These are phyloP conservation scores for Orthosia gracilis DNA, from an alignment of 2,888 invertebrate genomes.

Conservation along the genomic window DNA sequence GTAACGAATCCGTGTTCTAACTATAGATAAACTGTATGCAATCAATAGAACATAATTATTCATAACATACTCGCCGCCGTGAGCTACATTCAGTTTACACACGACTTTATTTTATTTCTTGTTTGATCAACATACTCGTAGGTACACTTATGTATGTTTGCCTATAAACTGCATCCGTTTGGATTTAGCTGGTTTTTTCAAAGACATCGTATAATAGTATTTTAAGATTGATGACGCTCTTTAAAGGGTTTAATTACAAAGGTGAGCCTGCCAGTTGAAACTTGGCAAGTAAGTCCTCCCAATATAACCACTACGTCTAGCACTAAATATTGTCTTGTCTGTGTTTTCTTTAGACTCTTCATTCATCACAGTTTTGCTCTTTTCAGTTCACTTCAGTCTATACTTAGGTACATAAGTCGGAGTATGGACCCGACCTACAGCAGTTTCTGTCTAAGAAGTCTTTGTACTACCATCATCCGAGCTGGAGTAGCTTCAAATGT, in stretches of 20 bases:
- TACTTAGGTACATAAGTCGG: too few species aligned
- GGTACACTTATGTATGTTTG: constrained; percentile 1
- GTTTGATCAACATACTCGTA: constrained; percentile 2
- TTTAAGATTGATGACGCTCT: neutral
- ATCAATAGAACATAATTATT: constrained; percentile 49
- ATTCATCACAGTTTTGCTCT: too few species aligned
- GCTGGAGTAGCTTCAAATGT: neutral
- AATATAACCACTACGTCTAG: too few species aligned
- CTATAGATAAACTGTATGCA: constrained; percentile 43
- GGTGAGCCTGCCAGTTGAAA: too few species aligned
- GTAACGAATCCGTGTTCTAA: constrained; percentile 20
- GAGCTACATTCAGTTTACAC: constrained; percentile 17
- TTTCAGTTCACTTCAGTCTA: too few species aligned
- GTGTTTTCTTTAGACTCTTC: too few species aligned
- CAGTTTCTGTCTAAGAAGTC: too few species aligned
- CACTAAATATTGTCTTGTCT: too few species aligned
- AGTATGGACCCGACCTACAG: too few species aligned
- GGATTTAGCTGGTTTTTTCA: neutral
- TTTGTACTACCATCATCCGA: too few species aligned
- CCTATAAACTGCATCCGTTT: constrained; percentile 9
- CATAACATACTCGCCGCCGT: constrained; percentile 38
- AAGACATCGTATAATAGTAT: neutral
- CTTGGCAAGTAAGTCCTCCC: too few species aligned
- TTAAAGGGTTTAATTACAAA: too few species aligned
- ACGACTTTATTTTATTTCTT: constrained; percentile 32